These are phyloP conservation scores for Arizona elegans DNA, from an alignment of 2,113 vertebrate species.

Conservation along the genomic window DNA sequence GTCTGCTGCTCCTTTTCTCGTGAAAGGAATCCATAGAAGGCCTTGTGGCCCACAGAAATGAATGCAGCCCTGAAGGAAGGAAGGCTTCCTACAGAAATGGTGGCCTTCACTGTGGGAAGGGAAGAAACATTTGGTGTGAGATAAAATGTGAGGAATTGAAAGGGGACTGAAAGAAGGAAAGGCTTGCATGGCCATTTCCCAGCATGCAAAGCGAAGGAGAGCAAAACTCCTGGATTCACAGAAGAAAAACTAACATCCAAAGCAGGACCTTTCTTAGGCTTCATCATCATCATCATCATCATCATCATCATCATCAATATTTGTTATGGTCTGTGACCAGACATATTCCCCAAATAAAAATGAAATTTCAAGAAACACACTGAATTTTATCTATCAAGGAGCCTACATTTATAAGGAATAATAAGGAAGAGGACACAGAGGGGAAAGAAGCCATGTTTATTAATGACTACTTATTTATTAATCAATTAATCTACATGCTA, in stretches of 20 bases:
- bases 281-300: too few relatives aligned
- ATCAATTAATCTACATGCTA: neutral
- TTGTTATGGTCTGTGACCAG: neutral
- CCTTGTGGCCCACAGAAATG: neutral
- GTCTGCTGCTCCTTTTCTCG: neutral
- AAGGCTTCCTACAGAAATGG: neutral
- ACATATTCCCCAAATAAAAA: neutral
- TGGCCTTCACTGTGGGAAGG: neutral
- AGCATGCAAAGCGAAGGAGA: neutral
- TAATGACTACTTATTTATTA: neutral
- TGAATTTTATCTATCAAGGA: neutral
- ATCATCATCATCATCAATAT: neutral
- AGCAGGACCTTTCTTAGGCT: neutral
- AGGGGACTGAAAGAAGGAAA: neutral
- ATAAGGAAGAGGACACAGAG: neutral
- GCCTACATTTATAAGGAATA: neutral
- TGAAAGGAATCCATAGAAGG: fast-evolving
- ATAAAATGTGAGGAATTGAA: neutral
- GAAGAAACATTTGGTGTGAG: neutral
- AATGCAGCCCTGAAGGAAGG: neutral
- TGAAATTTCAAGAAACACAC: neutral
- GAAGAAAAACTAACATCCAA: neutral
- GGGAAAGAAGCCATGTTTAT: neutral
- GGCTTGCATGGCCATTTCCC: neutral
- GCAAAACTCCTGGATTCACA: neutral